These are phyloP conservation scores for Thymelicus acteon DNA, from an alignment of 2,888 invertebrate genomes.

Conservation along the genomic window DNA sequence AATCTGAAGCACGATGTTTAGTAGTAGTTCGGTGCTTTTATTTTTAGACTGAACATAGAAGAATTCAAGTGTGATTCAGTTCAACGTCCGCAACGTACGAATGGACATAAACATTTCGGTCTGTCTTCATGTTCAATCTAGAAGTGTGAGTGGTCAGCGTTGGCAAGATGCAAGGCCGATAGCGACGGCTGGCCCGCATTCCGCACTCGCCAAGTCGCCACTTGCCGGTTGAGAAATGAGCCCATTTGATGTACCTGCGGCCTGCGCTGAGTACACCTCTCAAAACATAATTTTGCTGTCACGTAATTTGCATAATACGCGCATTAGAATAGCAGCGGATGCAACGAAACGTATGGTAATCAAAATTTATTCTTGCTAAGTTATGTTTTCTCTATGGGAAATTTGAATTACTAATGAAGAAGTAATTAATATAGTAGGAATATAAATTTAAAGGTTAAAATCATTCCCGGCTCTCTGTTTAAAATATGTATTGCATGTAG, in stretches of 20 bases:
- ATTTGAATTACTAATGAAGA: too few species aligned
- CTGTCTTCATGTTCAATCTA: slow-evolving; percentile 44
- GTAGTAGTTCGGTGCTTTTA: slow-evolving; percentile 16
- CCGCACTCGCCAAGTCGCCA: slow-evolving; percentile 61
- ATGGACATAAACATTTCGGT: slow-evolving; percentile 38
- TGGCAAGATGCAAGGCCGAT: slow-evolving; percentile 80
- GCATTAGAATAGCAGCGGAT: slow-evolving; percentile 19
- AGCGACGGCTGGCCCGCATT: slow-evolving; percentile 70
- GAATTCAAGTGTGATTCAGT: slow-evolving; percentile 43
- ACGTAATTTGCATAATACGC: slow-evolving; percentile 36
- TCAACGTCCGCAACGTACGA: slow-evolving; percentile 41
- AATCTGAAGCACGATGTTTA: slow-evolving; percentile 17
- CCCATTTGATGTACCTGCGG: slow-evolving; percentile 63
- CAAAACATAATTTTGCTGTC: slow-evolving; percentile 44
- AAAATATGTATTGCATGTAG: too few species aligned
- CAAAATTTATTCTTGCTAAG: too few species aligned
- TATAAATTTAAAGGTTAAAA: too few species aligned
- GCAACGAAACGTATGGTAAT: slow-evolving; percentile 7
- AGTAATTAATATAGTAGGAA: too few species aligned
- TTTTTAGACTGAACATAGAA: slow-evolving; percentile 34
- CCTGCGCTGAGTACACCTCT: slow-evolving; percentile 56
- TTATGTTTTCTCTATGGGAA: too few species aligned
- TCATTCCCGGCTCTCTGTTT: too few species aligned
- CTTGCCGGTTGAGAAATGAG: slow-evolving; percentile 76
- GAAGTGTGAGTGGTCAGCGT: slow-evolving; percentile 70